Evolutionary conservation across 2,113 vertebrate genomes (phyloP).

Genomic region (Chloebia gouldiae): DNA sequence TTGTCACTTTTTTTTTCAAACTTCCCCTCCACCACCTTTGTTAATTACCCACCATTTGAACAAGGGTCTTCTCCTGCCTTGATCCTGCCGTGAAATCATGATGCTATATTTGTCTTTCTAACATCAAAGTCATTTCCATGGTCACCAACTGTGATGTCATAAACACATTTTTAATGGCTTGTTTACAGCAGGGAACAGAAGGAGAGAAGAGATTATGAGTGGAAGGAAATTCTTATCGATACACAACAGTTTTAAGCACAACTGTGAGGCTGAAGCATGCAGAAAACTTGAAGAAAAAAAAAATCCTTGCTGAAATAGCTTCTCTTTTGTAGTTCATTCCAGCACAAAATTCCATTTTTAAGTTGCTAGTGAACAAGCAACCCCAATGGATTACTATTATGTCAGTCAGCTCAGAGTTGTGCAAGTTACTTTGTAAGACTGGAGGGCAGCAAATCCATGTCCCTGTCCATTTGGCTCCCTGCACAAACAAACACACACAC

Average conservation of each 20-base stretch:
- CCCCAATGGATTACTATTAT: background rate
- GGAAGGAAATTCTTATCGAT: slow-evolving; percentile 54
- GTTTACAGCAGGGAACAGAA: slow-evolving; percentile 63
- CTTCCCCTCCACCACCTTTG: slow-evolving; percentile 27
- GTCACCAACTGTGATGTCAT: slow-evolving; percentile 69
- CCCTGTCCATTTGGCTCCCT: background rate
- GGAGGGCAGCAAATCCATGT: background rate
- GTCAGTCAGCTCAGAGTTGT: background rate
- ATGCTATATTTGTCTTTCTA: slow-evolving; percentile 60
- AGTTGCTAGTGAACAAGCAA: background rate
- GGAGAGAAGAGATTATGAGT: slow-evolving; percentile 49
- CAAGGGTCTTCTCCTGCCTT: slow-evolving; percentile 48
- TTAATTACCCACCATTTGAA: slow-evolving; percentile 41
- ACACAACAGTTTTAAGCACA: slow-evolving; percentile 42
- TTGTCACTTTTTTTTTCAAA: background rate
- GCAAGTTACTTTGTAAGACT: background rate
- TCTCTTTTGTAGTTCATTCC: background rate
- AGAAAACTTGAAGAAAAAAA: slow-evolving; percentile 8
- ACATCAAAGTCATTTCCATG: slow-evolving; percentile 67
- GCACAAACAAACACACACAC: background rate
- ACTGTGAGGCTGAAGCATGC: background rate
- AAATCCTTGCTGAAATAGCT: background rate
- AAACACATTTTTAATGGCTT: slow-evolving; percentile 67
- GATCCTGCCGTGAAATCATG: slow-evolving; percentile 48
- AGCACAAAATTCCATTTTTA: background rate